phyloP scores from a whole-genome alignment of 37 sponge, comb jelly and placozoan genomes.

The Beroe forskalii region DNA sequence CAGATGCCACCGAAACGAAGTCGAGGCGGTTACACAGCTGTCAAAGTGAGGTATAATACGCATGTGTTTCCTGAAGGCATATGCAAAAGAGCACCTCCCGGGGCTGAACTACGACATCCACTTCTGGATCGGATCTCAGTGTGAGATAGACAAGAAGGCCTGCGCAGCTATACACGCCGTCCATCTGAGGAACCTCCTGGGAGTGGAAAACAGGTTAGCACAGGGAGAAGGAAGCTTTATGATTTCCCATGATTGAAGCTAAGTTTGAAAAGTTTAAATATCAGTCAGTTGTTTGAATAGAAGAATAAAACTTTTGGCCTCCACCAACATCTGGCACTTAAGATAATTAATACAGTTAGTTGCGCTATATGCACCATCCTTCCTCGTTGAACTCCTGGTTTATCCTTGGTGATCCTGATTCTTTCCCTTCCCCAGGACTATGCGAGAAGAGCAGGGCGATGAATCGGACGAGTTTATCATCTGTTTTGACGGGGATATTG shows the following conservation, averaged over 20 bases:
- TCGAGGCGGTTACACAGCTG: neutral
- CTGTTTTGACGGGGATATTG: slow-evolving; percentile 73
- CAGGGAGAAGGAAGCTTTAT: too few species aligned
- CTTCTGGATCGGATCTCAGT: slow-evolving; percentile 91
- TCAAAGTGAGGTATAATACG: neutral
- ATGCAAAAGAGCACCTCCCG: slow-evolving; percentile 43
- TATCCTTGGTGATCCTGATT: neutral
- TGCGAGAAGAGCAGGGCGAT: slow-evolving; percentile 79
- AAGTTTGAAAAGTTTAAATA: too few species aligned
- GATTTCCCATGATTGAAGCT: too few species aligned
- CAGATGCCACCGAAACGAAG: neutral
- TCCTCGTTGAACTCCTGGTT: neutral
- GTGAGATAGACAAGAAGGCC: slow-evolving; percentile 93
- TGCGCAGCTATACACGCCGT: slow-evolving; percentile 98
- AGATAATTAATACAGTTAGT: too few species aligned
- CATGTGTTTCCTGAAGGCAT: neutral
- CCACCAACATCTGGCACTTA: too few species aligned
- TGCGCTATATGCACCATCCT: too few species aligned
- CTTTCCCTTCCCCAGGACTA: slow-evolving; percentile 8
- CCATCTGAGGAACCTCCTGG: slow-evolving; percentile 90
- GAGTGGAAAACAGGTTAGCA: slow-evolving; percentile 68
- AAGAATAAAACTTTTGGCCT: too few species aligned
- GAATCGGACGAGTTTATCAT: slow-evolving; percentile 81
- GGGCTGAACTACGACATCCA: slow-evolving; percentile 88
- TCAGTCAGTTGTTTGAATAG: too few species aligned